phyloP scores from a whole-genome alignment of 1,140 invertebrate species.

The Meloidogyne exigua region DNA sequence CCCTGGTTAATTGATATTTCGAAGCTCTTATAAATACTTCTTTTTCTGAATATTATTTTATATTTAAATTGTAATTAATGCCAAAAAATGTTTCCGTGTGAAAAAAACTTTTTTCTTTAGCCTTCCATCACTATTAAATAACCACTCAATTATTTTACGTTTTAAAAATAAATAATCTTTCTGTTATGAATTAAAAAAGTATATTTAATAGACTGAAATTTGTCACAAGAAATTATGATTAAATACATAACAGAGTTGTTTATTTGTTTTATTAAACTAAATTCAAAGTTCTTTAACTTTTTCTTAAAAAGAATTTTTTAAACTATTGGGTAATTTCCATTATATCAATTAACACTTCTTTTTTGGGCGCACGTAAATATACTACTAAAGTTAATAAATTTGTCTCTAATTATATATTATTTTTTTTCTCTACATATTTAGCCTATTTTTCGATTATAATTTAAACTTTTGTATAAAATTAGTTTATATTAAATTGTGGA shows the following conservation, averaged over 20 bases:
- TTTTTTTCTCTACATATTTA: no score
- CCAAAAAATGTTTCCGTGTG: background rate
- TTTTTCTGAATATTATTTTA: background rate
- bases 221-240: background rate
- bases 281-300: background rate
- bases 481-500: background rate
- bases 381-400: no score
- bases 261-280: background rate
- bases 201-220: background rate
- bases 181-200: no score
- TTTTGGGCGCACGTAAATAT: background rate
- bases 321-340: no score
- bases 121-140: background rate
- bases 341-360: background rate
- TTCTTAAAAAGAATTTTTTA: background rate
- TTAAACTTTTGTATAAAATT: slow-evolving; percentile 1
- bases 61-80: background rate
- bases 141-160: background rate
- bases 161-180: background rate
- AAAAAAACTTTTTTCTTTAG: background rate
- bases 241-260: background rate
- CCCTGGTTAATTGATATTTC: no score
- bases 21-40: background rate
- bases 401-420: no score
- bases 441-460: background rate